A percentile compares a stretch with the other conserved stretches of the same genome.
Conservation (phyloP, 1,140 invertebrate species). For the Berghia stephanieae region DNA sequence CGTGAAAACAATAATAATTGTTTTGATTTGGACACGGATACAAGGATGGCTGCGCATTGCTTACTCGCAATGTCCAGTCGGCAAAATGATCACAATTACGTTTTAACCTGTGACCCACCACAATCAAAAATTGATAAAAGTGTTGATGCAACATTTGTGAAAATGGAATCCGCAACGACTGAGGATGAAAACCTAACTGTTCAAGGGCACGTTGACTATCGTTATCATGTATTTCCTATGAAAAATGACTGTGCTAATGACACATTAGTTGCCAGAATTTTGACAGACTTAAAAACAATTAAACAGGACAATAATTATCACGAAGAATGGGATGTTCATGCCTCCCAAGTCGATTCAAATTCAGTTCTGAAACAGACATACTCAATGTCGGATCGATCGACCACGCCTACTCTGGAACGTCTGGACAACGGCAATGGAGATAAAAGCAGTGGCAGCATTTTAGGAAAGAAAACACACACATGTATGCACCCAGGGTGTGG, state of each 20-base stretch:
- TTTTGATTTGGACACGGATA: conserved; percentile 21
- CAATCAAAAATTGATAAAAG: neutral
- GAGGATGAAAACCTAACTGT: neutral
- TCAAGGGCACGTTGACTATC: conserved; percentile 13
- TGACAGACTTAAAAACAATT: conserved; percentile 27
- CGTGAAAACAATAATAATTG: conserved; percentile 9
- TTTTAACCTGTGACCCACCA: conserved; percentile 22
- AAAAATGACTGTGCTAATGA: conserved; percentile 15
- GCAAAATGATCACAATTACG: conserved; percentile 29
- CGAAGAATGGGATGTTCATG: conserved; percentile 23
- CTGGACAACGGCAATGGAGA: conserved; percentile 66
- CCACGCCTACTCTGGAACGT: conserved; percentile 32
- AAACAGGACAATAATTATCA: conserved; percentile 34
- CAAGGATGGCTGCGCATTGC: conserved; percentile 29
- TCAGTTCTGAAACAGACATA: no score
- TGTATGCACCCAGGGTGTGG: conserved; percentile 74
- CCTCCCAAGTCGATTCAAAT: no score
- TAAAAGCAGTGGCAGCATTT: no score
- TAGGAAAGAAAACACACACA: conserved; percentile 67
- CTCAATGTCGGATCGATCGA: no score
- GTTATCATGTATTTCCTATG: neutral
- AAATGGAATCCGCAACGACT: neutral
- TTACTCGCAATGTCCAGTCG: conserved; percentile 31
- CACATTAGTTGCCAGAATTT: conserved; percentile 22
- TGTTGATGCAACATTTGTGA: no score